Evolutionary conservation across 2,797 vertebrate genomes (phyloP).

Genomic region (Acipenser ruthenus): DNA sequence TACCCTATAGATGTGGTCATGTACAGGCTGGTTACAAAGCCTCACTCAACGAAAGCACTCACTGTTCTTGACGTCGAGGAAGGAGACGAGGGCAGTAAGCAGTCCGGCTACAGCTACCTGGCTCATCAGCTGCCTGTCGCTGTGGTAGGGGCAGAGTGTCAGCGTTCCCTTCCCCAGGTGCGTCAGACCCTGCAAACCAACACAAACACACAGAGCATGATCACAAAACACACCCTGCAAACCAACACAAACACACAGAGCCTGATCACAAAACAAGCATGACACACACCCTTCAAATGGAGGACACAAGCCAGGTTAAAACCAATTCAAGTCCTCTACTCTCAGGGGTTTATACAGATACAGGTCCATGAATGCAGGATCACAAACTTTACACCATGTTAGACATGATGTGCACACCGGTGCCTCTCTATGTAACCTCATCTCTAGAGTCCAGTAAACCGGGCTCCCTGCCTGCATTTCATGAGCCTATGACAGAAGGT

Average conservation of each 20-base stretch:
- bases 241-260: background rate
- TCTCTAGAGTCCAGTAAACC: too few species aligned
- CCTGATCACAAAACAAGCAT: background rate
- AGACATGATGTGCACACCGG: too few species aligned
- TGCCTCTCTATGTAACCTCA: too few species aligned
- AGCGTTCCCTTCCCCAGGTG: constrained; percentile 95
- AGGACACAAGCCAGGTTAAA: background rate
- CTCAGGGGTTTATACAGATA: constrained; percentile 2
- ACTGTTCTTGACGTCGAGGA: constrained; percentile 97
- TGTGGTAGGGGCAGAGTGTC: constrained; percentile 94
- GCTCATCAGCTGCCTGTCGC: constrained; percentile 96
- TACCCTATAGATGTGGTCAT: too few species aligned
- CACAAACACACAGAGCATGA: background rate
- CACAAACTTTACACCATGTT: too few species aligned
- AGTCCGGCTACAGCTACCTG: constrained; percentile 92
- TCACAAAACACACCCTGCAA: background rate
- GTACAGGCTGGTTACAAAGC: too few species aligned
- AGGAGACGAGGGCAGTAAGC: constrained; percentile 89
- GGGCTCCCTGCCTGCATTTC: too few species aligned
- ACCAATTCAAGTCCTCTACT: too few species aligned
- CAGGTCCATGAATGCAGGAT: too few species aligned
- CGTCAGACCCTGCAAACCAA: constrained; percentile 77
- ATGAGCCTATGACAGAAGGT: background rate
- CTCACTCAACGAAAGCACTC: constrained; percentile 39
- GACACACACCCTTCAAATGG: background rate